Evolutionary conservation across 2,888 invertebrate species (phyloP).

Genomic region (Emesis furor): DNA sequence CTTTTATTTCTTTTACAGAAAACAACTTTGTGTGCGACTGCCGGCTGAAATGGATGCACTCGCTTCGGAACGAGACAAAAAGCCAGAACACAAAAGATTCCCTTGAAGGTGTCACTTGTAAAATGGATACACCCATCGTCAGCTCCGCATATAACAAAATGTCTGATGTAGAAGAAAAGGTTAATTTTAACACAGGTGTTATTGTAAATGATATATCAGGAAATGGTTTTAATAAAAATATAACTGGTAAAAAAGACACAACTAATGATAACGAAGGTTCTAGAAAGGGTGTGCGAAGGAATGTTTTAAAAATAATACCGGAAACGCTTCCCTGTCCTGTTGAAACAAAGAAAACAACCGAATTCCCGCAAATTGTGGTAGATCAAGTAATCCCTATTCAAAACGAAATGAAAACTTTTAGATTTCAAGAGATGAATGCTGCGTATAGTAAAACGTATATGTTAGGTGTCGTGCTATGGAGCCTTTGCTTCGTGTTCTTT

Average conservation of each 20-base stretch:
- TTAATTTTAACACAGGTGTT: slow-evolving; percentile 27
- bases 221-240: slow-evolving; percentile 18
- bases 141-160: slow-evolving; percentile 90
- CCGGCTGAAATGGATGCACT: slow-evolving; percentile 96
- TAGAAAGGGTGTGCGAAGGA: slow-evolving; percentile 85
- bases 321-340: slow-evolving; percentile 87
- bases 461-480: slow-evolving; percentile 80
- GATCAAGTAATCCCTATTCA: slow-evolving; percentile 88
- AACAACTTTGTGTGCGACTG: slow-evolving; percentile 97
- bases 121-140: slow-evolving; percentile 91
- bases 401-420: slow-evolving; percentile 89
- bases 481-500: slow-evolving; percentile 84
- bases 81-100: slow-evolving; percentile 94
- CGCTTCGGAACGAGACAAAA: slow-evolving; percentile 95
- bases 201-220: slow-evolving; percentile 15
- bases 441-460: slow-evolving; percentile 75
- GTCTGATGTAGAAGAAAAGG: slow-evolving; percentile 80
- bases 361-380: slow-evolving; percentile 83
- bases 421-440: slow-evolving; percentile 85
- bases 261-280: slow-evolving; percentile 36
- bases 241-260: slow-evolving; percentile 16
- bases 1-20: slow-evolving; percentile 91
- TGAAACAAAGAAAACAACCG: slow-evolving; percentile 85
- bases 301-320: slow-evolving; percentile 86
- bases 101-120: slow-evolving; percentile 95